These are phyloP conservation scores for Chinchilla lanigera DNA, from an alignment of 2,113 vertebrate genomes.

Conservation along the genomic window DNA sequence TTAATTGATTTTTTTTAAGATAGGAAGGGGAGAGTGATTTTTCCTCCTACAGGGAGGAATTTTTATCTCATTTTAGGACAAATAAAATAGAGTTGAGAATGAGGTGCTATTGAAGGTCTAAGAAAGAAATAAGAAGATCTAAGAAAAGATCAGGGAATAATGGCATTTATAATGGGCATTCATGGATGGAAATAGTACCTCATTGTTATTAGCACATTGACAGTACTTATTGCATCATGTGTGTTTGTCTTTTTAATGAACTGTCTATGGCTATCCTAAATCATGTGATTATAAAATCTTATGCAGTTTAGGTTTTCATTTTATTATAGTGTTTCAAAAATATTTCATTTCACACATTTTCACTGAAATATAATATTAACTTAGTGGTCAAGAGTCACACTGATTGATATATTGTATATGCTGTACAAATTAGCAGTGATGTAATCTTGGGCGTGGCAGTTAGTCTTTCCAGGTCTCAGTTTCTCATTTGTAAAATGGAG, in stretches of 20 bases:
- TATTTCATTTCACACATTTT: constrained; percentile 53
- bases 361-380: neutral
- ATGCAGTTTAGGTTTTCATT: neutral
- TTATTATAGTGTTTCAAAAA: neutral
- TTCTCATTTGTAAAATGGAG: neutral
- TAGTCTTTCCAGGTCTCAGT: neutral
- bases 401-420: neutral
- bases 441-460: neutral
- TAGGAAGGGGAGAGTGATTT: neutral
- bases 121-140: no score
- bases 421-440: neutral
- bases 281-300: constrained; percentile 13
- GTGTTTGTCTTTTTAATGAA: neutral
- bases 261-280: neutral
- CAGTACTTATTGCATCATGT: neutral
- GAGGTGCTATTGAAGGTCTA: neutral
- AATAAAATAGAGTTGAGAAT: constrained; percentile 29
- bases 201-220: neutral
- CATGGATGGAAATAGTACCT: neutral
- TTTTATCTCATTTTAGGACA: constrained; percentile 35
- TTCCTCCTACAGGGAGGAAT: neutral
- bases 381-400: neutral
- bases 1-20: constrained; percentile 16
- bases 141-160: neutral
- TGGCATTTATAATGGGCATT: neutral